A percentile compares a stretch with the other conserved stretches of the same genome.
Conservation (phyloP, 2,113 vertebrate species). For the Cinclus cinclus region DNA sequence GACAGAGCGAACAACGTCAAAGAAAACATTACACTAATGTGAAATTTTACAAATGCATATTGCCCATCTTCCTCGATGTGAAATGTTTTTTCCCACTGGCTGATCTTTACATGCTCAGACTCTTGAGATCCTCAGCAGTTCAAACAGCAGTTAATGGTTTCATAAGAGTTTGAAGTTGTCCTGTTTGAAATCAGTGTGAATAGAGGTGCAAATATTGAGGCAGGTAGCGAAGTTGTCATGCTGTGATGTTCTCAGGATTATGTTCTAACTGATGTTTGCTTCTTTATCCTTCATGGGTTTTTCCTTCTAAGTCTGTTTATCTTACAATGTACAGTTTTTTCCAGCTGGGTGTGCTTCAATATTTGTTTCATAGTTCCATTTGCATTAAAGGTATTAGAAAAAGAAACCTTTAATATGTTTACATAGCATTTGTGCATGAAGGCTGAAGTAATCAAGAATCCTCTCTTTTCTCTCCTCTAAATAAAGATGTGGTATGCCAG, state of each 20-base stretch:
- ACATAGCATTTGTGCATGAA: background rate
- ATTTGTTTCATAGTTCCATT: background rate
- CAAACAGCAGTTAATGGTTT: background rate
- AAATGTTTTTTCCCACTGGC: background rate
- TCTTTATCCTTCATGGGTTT: background rate
- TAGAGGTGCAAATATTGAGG: background rate
- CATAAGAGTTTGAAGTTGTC: background rate
- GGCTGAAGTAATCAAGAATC: background rate
- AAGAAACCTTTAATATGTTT: background rate
- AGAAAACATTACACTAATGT: rapidly evolving
- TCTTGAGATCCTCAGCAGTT: background rate
- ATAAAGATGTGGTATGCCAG: background rate
- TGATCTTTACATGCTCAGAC: background rate
- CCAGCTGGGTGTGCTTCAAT: background rate
- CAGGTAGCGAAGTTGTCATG: background rate
- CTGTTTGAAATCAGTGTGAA: background rate
- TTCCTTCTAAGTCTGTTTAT: background rate
- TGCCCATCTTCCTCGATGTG: rapidly evolving
- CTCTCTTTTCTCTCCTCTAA: background rate
- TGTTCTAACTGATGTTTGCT: background rate
- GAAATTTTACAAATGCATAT: background rate
- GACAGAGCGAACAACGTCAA: background rate
- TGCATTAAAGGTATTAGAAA: background rate
- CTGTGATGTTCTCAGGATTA: background rate
- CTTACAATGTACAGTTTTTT: background rate